These are phyloP conservation scores for Pinctada fucata DNA, from an alignment of 2,888 invertebrate species.

Conservation along the genomic window DNA sequence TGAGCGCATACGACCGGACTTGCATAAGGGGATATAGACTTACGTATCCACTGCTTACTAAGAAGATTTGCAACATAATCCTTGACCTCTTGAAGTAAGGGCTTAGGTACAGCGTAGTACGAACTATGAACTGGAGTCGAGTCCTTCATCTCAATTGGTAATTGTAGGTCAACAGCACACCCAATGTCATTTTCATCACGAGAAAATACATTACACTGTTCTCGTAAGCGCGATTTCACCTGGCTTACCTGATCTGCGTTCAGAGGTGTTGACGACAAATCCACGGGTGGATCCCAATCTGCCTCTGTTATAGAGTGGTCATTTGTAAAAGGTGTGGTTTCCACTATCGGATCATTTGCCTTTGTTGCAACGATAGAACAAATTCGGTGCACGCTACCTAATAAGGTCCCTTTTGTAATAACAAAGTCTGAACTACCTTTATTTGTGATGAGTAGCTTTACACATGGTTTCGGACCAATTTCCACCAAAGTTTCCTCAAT, in stretches of 20 bases:
- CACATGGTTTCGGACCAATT: conserved; percentile 2
- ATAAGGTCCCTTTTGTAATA: neutral
- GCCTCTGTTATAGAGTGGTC: neutral
- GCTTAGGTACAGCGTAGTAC: too few species aligned
- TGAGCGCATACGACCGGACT: too few species aligned
- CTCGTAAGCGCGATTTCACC: neutral
- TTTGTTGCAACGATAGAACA: too few species aligned
- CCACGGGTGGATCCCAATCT: conserved; percentile 10
- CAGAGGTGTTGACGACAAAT: conserved; percentile 2
- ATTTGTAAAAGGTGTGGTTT: too few species aligned
- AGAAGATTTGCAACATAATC: conserved; percentile 45
- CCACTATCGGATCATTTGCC: neutral
- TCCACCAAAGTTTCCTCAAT: neutral
- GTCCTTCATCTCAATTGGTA: conserved; percentile 45
- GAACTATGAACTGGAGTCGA: too few species aligned
- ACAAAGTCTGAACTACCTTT: conserved; percentile 3
- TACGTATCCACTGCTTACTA: conserved; percentile 39
- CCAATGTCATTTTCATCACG: conserved; percentile 37
- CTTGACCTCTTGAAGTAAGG: too few species aligned
- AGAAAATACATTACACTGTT: neutral
- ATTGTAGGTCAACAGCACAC: conserved; percentile 33
- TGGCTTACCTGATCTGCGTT: neutral
- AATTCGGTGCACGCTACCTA: conserved; percentile 4
- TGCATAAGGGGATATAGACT: conserved; percentile 35
- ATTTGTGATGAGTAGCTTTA: conserved; percentile 1